Conservation (phyloP, 1,140 invertebrate species). For the Drosophila nikananu region DNA sequence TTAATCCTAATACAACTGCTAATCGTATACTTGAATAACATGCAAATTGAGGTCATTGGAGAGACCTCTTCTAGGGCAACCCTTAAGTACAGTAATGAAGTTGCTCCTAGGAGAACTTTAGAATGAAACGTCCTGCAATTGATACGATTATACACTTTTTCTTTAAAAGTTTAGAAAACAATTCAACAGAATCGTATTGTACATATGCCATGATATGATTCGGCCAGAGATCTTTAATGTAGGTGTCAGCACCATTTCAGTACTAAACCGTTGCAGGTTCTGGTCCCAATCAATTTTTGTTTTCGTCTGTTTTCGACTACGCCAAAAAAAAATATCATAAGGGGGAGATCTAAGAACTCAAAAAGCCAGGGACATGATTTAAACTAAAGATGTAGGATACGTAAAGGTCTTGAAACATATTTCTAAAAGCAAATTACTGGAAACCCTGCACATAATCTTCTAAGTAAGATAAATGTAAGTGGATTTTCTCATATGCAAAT, state of each 20-base stretch:
- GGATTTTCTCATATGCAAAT: background rate
- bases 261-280: too few species aligned
- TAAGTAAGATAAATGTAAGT: background rate
- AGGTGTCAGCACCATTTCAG: too few species aligned
- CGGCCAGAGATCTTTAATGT: too few species aligned
- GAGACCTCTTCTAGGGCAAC: too few species aligned
- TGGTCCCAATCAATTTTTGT: too few species aligned
- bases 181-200: background rate
- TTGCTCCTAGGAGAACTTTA: background rate
- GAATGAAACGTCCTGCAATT: background rate
- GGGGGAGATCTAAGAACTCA: background rate
- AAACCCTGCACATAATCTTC: background rate
- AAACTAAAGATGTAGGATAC: background rate
- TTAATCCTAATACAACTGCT: too few species aligned
- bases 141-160: background rate
- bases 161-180: background rate
- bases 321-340: background rate
- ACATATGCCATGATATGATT: background rate
- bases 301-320: background rate
- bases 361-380: background rate
- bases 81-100: background rate
- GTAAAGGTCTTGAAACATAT: background rate
- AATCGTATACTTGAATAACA: background rate
- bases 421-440: background rate
- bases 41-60: background rate